Conservation (phyloP, 1,140 invertebrate species). For the Meloidogyne exigua region DNA sequence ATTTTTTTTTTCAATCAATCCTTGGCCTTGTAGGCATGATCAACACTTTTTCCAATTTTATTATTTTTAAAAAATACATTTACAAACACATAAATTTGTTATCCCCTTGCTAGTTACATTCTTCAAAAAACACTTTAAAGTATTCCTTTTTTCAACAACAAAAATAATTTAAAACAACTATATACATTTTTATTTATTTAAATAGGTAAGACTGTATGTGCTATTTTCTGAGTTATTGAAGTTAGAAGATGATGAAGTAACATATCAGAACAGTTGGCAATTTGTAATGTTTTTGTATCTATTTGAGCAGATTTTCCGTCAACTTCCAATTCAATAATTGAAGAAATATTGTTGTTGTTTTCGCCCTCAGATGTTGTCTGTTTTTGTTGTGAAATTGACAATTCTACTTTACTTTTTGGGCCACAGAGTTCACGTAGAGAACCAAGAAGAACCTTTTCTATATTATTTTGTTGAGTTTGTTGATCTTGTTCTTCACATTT, state of each 20-base stretch:
- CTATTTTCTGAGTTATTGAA: constrained; percentile 33
- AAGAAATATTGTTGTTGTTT: not conserved
- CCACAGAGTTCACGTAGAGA: constrained; percentile 23
- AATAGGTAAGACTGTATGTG: constrained; percentile 22
- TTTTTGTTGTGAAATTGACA: constrained; percentile 11
- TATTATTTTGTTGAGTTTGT: not conserved
- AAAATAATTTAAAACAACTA: too few species aligned
- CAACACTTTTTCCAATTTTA: too few species aligned
- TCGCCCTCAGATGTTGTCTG: not conserved
- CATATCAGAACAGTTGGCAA: constrained; percentile 34
- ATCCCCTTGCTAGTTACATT: too few species aligned
- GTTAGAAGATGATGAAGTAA: constrained; percentile 37
- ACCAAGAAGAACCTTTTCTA: constrained; percentile 9
- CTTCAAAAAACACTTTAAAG: too few species aligned
- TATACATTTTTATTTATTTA: not conserved
- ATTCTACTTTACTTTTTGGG: constrained; percentile 26
- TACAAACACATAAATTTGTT: too few species aligned
- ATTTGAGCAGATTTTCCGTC: constrained; percentile 41
- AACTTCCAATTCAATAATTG: constrained; percentile 20
- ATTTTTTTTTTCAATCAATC: not conserved
- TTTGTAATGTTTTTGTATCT: constrained; percentile 36
- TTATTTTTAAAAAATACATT: too few species aligned
- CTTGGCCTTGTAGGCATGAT: not conserved
- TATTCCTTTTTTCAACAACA: too few species aligned
- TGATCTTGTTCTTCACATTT: constrained; percentile 10